phyloP scores from a whole-genome alignment of 2,113 vertebrate species.

The Ameiurus melas region DNA sequence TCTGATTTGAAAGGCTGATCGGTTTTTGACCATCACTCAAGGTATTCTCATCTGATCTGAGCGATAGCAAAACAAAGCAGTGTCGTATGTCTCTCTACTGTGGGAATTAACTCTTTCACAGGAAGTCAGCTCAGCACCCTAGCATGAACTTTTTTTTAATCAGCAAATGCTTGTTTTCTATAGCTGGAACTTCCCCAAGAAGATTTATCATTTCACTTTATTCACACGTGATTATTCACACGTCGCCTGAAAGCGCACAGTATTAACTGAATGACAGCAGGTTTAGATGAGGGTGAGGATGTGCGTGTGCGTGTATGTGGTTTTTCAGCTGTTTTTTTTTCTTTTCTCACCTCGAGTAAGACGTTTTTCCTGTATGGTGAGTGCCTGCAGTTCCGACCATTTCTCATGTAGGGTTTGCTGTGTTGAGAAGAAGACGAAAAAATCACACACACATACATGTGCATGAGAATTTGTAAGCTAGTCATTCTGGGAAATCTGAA shows the following conservation, averaged over 20 bases:
- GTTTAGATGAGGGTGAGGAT: slow-evolving; percentile 1
- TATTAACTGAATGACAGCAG: slow-evolving; percentile 23
- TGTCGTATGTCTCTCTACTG: neutral
- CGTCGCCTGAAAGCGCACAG: neutral
- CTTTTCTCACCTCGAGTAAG: slow-evolving; percentile 79
- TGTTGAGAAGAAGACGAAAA: slow-evolving; percentile 37
- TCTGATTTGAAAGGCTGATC: neutral
- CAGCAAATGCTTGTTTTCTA: neutral
- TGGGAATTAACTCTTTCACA: neutral
- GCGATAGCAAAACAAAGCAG: neutral
- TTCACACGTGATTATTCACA: neutral
- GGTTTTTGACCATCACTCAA: neutral
- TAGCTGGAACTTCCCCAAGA: slow-evolving; percentile 5
- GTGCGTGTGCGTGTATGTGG: slow-evolving; percentile 51
- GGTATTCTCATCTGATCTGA: neutral
- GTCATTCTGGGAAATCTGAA: neutral
- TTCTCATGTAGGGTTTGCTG: slow-evolving; percentile 86
- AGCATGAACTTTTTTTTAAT: neutral
- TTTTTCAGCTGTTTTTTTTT: slow-evolving; percentile 56
- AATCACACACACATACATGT: slow-evolving; percentile 5
- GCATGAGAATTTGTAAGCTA: neutral
- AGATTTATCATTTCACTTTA: neutral
- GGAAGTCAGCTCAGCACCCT: neutral
- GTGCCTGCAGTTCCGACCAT: slow-evolving; percentile 77
- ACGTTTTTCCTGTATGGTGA: slow-evolving; percentile 82